Conservation (phyloP, 2,113 vertebrate species). For the Sminthopsis crassicaudata region DNA sequence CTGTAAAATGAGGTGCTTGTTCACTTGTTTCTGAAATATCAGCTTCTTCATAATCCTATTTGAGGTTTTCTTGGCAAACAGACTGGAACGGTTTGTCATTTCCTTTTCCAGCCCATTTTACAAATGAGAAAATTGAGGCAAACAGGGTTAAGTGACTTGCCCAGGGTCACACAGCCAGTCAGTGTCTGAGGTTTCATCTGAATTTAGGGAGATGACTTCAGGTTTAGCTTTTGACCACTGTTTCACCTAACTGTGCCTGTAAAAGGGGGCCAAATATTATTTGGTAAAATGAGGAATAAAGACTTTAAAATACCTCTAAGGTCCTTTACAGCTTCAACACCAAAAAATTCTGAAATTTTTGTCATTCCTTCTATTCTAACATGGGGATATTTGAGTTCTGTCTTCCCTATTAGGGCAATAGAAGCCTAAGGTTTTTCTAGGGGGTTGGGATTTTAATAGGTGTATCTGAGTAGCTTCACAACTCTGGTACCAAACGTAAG, state of each 20-base stretch:
- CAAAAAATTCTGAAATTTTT: not conserved
- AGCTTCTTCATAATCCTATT: not conserved
- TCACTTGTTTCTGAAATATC: not conserved
- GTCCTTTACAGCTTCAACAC: not conserved
- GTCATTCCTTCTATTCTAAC: not conserved
- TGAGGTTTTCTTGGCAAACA: not conserved
- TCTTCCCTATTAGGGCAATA: not conserved
- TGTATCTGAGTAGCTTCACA: not conserved
- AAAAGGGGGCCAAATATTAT: not conserved
- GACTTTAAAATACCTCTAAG: not conserved
- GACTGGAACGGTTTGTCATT: not conserved
- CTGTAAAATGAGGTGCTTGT: not conserved
- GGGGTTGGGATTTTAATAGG: not conserved
- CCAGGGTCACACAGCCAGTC: not conserved
- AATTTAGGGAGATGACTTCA: not conserved
- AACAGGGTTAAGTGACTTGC: too few species aligned
- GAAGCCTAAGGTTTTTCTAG: not conserved
- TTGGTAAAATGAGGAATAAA: not conserved
- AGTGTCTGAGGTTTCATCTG: not conserved
- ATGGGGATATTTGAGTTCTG: not conserved
- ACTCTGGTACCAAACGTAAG: not conserved
- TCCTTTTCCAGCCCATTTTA: not conserved
- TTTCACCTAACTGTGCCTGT: not conserved
- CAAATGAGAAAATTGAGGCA: not conserved
- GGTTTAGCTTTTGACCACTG: not conserved